These are phyloP conservation scores for Drosophila lini DNA, from an alignment of 1,140 invertebrate genomes.

Conservation along the genomic window DNA sequence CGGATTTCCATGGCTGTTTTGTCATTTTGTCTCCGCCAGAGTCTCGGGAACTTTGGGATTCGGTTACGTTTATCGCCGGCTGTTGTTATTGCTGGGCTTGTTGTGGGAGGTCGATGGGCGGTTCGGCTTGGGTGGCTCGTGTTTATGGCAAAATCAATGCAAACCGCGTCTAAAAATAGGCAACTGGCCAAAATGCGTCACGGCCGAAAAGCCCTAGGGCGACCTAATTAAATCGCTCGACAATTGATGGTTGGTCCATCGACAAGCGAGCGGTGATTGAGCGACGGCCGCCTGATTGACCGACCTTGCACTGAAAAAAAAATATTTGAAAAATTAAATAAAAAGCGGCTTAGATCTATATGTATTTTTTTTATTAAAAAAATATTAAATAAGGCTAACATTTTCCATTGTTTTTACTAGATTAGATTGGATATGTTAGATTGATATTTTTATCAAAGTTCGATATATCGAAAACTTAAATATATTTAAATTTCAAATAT, in stretches of 20 bases:
- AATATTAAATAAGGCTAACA: neutral
- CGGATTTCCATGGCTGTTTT: conserved; percentile 10
- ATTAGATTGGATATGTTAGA: too few relatives aligned
- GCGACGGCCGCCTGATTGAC: conserved; percentile 9
- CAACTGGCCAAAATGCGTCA: conserved; percentile 44
- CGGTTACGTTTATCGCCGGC: conserved; percentile 16
- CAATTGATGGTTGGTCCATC: conserved; percentile 42
- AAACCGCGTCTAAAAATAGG: conserved; percentile 38
- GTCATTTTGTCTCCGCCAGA: conserved; percentile 6
- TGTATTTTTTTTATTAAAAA: too few relatives aligned
- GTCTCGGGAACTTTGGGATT: neutral
- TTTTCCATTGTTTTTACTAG: neutral
- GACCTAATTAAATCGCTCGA: conserved; percentile 47
- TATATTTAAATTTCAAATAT: neutral
- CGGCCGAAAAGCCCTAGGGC: conserved; percentile 18
- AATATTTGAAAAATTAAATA: neutral
- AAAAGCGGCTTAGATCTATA: too few relatives aligned
- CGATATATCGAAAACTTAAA: neutral
- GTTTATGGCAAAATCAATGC: conserved; percentile 51
- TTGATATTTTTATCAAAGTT: too few relatives aligned
- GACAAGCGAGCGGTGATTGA: conserved; percentile 33
- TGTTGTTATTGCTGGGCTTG: neutral
- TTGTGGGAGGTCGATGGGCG: neutral
- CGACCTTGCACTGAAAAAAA: conserved; percentile 24
- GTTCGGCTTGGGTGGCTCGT: conserved; percentile 7